Conservation (phyloP, 2,888 invertebrate species). For the Tetragonisca angustula region DNA sequence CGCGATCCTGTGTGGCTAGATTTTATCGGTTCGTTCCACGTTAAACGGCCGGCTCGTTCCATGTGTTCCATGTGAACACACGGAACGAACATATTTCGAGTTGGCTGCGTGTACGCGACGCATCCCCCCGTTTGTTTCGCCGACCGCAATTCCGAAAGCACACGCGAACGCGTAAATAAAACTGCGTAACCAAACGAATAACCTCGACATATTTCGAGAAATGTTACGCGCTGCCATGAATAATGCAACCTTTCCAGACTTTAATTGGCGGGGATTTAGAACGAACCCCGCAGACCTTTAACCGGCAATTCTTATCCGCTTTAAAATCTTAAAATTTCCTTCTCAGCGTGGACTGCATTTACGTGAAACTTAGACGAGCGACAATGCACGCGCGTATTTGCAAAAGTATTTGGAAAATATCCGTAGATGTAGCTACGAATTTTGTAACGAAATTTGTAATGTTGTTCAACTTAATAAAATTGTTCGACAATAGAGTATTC, state of each 20-base stretch:
- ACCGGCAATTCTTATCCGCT: not conserved
- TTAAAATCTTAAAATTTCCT: not conserved
- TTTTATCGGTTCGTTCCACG: slow-evolving; percentile 41
- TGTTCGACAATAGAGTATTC: not conserved
- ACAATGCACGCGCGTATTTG: not conserved
- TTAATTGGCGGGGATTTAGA: not conserved
- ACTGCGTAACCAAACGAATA: slow-evolving; percentile 13
- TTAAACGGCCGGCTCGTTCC: slow-evolving; percentile 21
- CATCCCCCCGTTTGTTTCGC: not conserved
- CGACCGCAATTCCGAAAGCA: slow-evolving; percentile 11
- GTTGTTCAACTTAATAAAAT: not conserved
- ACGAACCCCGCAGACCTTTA: not conserved
- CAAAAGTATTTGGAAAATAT: not conserved
- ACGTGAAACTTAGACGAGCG: not conserved
- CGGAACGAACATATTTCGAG: slow-evolving; percentile 39
- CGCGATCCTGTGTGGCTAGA: slow-evolving; percentile 30
- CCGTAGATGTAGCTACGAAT: too few species aligned
- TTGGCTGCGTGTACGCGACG: slow-evolving; percentile 18
- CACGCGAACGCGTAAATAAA: slow-evolving; percentile 29
- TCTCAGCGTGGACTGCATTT: not conserved
- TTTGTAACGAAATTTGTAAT: not conserved
- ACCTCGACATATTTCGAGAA: slow-evolving; percentile 17
- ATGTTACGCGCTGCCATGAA: slow-evolving; percentile 19
- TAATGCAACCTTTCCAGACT: not conserved
- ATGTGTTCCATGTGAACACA: not conserved